These are phyloP conservation scores for Ctenodactylus gundi DNA, from an alignment of 2,113 vertebrate genomes.

Conservation along the genomic window DNA sequence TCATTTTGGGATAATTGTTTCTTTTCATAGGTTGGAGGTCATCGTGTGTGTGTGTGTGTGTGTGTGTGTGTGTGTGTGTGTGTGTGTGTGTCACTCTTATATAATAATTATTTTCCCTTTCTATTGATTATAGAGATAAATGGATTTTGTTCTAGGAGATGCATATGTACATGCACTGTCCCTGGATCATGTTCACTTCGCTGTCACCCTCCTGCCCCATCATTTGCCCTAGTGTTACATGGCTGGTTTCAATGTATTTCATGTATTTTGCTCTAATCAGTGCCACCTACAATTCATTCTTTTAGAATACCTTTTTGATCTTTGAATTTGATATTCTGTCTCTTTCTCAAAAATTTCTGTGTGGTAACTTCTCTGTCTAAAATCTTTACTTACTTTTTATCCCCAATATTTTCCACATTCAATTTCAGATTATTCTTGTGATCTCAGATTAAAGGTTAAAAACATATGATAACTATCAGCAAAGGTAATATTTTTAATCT, in stretches of 20 bases:
- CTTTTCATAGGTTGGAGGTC: too few relatives aligned
- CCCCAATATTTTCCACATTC: not conserved
- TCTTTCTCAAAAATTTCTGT: not conserved
- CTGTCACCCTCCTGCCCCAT: too few relatives aligned
- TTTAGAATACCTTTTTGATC: not conserved
- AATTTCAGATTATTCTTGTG: not conserved
- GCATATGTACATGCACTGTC: not conserved
- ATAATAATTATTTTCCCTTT: not conserved
- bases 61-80: too few relatives aligned
- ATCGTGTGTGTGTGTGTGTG: too few relatives aligned
- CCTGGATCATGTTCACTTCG: not conserved
- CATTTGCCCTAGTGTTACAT: not conserved
- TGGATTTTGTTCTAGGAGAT: not conserved
- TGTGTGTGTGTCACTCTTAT: not conserved
- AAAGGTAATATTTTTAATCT: not conserved
- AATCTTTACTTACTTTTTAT: not conserved
- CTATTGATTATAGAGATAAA: not conserved
- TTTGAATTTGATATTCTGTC: not conserved
- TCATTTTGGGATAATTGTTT: not conserved
- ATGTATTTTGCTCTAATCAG: not conserved
- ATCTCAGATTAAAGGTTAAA: not conserved
- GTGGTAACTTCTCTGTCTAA: not conserved
- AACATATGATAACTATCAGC: not conserved
- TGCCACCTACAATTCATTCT: not conserved
- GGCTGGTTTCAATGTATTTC: not conserved